phyloP scores from a whole-genome alignment of 2,113 vertebrate species.

The Megaleporinus macrocephalus region DNA sequence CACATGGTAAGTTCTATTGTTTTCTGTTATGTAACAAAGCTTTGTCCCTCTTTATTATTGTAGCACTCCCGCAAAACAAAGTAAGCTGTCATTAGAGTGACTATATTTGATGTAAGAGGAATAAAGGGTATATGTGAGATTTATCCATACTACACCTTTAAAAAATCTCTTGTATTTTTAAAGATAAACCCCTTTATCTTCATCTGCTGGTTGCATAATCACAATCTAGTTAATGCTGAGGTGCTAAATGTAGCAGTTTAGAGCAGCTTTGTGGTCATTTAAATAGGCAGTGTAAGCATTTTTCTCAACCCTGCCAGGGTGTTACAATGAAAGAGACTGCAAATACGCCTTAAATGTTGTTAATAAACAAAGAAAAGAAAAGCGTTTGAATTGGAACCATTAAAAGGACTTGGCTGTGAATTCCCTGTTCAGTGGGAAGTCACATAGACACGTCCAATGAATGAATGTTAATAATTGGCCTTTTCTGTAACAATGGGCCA shows the following conservation, averaged over 20 bases:
- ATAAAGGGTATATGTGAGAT: too few relatives aligned
- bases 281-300: conserved; percentile 51
- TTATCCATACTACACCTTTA: too few relatives aligned
- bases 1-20: too few relatives aligned
- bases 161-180: too few relatives aligned
- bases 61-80: too few relatives aligned
- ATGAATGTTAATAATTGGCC: conserved; percentile 30
- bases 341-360: conserved; percentile 68
- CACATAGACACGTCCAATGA: conserved; percentile 60
- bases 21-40: too few relatives aligned
- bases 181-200: background rate
- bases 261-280: conserved; percentile 24
- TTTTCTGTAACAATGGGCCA: conserved; percentile 9
- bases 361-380: conserved; percentile 63
- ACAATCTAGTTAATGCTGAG: background rate
- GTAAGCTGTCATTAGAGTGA: too few relatives aligned
- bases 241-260: background rate
- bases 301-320: conserved; percentile 65
- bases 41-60: too few relatives aligned
- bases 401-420: conserved; percentile 65
- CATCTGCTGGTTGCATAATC: background rate
- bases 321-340: conserved; percentile 64
- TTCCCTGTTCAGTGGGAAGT: conserved; percentile 60
- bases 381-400: conserved; percentile 66
- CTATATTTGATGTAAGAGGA: too few relatives aligned